A percentile compares a stretch with the other conserved stretches of the same genome.
Evolutionary conservation across 2,888 invertebrate species (phyloP).

Genomic region (Hyposoter didymator): DNA sequence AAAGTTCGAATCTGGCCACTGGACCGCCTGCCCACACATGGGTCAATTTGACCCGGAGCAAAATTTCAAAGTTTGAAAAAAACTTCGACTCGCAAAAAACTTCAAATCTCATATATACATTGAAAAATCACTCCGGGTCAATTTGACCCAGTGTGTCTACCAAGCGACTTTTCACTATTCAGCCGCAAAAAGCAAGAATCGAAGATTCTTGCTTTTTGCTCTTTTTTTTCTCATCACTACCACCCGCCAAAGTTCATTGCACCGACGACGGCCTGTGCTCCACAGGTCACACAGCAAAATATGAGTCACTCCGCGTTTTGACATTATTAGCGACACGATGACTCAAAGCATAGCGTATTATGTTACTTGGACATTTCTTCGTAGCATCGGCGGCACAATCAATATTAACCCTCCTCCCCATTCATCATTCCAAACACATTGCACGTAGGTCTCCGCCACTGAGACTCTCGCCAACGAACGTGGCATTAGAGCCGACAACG

Average conservation of each 20-base stretch:
- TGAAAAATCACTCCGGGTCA: too few relatives aligned
- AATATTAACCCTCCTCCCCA: conserved; percentile 45
- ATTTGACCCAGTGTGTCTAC: too few relatives aligned
- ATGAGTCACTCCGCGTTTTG: conserved; percentile 75
- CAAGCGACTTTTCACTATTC: too few relatives aligned
- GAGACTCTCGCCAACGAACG: conserved; percentile 75
- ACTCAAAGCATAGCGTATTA: conserved; percentile 76
- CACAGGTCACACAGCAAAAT: conserved; percentile 62
- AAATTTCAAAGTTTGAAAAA: too few relatives aligned
- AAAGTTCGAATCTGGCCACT: too few relatives aligned
- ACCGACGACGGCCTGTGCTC: conserved; percentile 27
- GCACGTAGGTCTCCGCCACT: conserved; percentile 72
- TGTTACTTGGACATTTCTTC: conserved; percentile 70
- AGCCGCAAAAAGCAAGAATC: not conserved
- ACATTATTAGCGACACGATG: conserved; percentile 71
- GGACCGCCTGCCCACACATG: too few relatives aligned
- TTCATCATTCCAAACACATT: conserved; percentile 37
- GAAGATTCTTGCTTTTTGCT: not conserved
- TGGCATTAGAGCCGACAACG: conserved; percentile 71
- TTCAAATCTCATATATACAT: too few relatives aligned
- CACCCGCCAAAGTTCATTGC: conserved; percentile 62
- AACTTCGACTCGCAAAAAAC: too few relatives aligned
- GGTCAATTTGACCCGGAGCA: too few relatives aligned
- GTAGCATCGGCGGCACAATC: conserved; percentile 54
- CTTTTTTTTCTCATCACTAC: not conserved